Conservation (phyloP, 2,888 invertebrate species). For the Megalurothrips usitatus region DNA sequence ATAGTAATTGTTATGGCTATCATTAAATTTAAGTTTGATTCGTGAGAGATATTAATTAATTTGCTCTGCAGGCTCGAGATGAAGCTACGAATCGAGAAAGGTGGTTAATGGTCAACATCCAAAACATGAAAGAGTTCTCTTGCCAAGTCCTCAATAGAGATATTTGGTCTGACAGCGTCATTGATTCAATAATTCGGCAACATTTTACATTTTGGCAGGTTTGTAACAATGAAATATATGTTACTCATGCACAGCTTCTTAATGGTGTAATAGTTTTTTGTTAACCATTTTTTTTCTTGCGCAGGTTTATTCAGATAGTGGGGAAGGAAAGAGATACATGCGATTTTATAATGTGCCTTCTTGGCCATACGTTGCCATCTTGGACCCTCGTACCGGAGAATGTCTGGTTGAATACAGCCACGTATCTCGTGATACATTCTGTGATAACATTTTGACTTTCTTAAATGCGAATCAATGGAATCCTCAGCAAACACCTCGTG, state of each 20-base stretch:
- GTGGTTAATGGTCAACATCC: constrained; percentile 12
- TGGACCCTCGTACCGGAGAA: constrained; percentile 12
- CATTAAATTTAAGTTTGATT: background rate
- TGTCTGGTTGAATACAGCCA: constrained; percentile 12
- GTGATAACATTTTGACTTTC: constrained; percentile 9
- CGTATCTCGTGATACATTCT: constrained; percentile 16
- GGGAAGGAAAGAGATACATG: constrained; percentile 7
- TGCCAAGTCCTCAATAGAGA: constrained; percentile 21
- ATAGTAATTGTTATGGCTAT: background rate
- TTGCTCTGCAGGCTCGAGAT: background rate
- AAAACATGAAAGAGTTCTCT: constrained; percentile 12
- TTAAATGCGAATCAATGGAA: constrained; percentile 4
- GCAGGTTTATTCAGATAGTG: background rate
- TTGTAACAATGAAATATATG: background rate
- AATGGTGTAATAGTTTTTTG: no score
- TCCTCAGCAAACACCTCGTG: constrained; percentile 5
- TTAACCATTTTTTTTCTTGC: background rate
- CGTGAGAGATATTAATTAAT: background rate
- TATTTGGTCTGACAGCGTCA: constrained; percentile 2
- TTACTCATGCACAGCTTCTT: background rate
- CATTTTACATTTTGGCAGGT: constrained; percentile 20
- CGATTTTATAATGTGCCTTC: constrained; percentile 13
- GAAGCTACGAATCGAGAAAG: constrained; percentile 7
- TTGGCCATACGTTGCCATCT: background rate
- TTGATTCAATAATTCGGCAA: background rate